A percentile compares a stretch with the other conserved stretches of the same genome.
Evolutionary conservation across 2,797 vertebrate species (phyloP).

Genomic region (Kryptopterus vitreolus): DNA sequence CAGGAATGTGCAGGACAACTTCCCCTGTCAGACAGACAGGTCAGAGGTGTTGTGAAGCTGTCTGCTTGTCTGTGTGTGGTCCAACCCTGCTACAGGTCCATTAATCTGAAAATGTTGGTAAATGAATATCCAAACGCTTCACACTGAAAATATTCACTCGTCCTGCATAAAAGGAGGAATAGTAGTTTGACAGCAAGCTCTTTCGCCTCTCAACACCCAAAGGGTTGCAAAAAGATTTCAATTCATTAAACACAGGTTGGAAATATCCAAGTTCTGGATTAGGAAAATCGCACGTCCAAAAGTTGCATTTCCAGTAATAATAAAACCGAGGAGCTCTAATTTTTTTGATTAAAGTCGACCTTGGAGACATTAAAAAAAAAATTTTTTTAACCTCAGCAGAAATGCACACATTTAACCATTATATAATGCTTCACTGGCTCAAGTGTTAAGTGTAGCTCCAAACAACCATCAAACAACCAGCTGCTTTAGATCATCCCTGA

Average conservation of each 20-base stretch:
- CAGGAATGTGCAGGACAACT: slow-evolving; percentile 38
- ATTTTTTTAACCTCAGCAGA: neutral
- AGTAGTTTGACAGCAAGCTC: neutral
- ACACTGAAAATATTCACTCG: neutral
- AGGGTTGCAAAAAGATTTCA: slow-evolving; percentile 4
- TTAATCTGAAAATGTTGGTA: slow-evolving; percentile 3
- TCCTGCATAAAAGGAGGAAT: no score
- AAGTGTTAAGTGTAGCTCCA: neutral
- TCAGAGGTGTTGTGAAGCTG: slow-evolving; percentile 34
- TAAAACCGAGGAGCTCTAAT: neutral
- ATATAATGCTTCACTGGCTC: slow-evolving; percentile 11
- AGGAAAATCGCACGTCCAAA: slow-evolving; percentile 32
- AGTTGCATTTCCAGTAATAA: slow-evolving; percentile 29
- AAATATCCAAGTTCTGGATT: neutral
- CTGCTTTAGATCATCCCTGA: slow-evolving; percentile 26
- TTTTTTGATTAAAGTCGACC: slow-evolving; percentile 19
- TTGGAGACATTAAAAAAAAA: slow-evolving; percentile 8
- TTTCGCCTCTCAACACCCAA: neutral
- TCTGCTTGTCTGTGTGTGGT: slow-evolving; percentile 45
- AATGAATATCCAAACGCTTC: neutral
- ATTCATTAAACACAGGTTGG: neutral
- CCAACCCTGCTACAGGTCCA: slow-evolving; percentile 24
- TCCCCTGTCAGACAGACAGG: slow-evolving; percentile 39
- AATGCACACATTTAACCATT: neutral
- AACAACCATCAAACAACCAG: slow-evolving; percentile 28